These are phyloP conservation scores for Pomacea maculata DNA, from an alignment of 1,140 invertebrate species.

Conservation along the genomic window DNA sequence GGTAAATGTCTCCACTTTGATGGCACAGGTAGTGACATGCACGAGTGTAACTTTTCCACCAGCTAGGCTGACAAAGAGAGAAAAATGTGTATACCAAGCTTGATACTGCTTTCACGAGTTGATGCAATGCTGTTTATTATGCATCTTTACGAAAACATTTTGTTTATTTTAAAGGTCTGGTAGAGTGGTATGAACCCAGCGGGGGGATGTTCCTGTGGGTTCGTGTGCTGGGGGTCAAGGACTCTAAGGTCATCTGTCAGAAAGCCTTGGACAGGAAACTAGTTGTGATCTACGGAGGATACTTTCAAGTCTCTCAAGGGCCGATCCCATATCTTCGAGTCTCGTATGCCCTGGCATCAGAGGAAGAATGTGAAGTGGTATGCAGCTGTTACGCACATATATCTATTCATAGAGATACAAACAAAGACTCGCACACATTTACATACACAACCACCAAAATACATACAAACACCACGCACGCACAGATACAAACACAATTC, in stretches of 20 bases:
- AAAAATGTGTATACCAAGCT: too few relatives aligned
- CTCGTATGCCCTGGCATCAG: constrained; percentile 75
- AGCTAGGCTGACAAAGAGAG: too few relatives aligned
- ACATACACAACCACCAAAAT: too few relatives aligned
- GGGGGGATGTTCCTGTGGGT: constrained; percentile 85
- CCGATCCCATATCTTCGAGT: constrained; percentile 75
- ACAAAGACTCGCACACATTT: too few relatives aligned
- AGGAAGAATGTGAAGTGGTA: constrained; percentile 74
- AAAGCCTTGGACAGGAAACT: constrained; percentile 69
- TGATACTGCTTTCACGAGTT: too few relatives aligned
- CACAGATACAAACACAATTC: too few relatives aligned
- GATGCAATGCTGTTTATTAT: too few relatives aligned
- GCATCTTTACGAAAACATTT: too few relatives aligned
- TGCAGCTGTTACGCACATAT: neutral
- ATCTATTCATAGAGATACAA: too few relatives aligned
- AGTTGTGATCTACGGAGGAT: constrained; percentile 74
- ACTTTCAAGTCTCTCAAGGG: constrained; percentile 71
- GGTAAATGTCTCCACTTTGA: neutral
- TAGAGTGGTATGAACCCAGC: constrained; percentile 73
- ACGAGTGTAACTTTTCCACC: too few relatives aligned
- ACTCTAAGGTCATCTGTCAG: constrained; percentile 78
- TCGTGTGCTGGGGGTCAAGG: constrained; percentile 73
- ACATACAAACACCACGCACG: neutral
- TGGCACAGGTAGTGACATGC: too few relatives aligned
- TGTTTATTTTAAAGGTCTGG: constrained; percentile 66